Conservation (phyloP, 2,797 vertebrate species). For the Tokudaia muenninki region DNA sequence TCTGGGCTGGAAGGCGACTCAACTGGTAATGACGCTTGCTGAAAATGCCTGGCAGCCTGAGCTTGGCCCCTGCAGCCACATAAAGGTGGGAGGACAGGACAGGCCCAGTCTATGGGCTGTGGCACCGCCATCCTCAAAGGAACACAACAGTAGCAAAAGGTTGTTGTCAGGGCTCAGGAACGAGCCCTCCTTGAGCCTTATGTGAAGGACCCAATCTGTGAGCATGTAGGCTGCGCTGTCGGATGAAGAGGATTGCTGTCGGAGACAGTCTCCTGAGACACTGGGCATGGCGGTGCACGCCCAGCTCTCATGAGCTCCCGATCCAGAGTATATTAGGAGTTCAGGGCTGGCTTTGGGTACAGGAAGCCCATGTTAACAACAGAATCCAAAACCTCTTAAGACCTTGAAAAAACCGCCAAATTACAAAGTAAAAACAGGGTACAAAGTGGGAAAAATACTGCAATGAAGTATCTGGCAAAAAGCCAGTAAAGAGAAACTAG, state of each 20-base stretch:
- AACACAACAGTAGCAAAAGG: neutral
- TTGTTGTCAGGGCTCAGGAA: neutral
- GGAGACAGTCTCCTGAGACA: neutral
- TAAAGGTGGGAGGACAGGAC: neutral
- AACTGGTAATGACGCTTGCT: neutral
- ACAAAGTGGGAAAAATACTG: neutral
- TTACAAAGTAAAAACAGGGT: neutral
- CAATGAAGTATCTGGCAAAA: neutral
- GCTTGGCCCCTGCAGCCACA: no score
- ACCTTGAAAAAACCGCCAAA: neutral
- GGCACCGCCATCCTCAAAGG: no score
- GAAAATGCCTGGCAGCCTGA: no score
- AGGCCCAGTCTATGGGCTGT: neutral
- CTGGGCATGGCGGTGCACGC: neutral
- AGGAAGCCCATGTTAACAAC: neutral
- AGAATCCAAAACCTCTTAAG: neutral
- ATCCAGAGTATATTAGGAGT: neutral
- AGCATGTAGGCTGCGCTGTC: neutral
- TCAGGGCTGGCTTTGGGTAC: neutral
- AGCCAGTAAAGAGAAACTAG: neutral
- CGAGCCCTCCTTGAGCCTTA: neutral
- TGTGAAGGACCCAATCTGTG: neutral
- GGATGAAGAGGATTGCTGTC: neutral
- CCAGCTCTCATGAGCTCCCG: neutral
- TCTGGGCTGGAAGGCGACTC: neutral